These are phyloP conservation scores for Drosophila dives DNA, from an alignment of 2,888 invertebrate genomes.

Conservation along the genomic window DNA sequence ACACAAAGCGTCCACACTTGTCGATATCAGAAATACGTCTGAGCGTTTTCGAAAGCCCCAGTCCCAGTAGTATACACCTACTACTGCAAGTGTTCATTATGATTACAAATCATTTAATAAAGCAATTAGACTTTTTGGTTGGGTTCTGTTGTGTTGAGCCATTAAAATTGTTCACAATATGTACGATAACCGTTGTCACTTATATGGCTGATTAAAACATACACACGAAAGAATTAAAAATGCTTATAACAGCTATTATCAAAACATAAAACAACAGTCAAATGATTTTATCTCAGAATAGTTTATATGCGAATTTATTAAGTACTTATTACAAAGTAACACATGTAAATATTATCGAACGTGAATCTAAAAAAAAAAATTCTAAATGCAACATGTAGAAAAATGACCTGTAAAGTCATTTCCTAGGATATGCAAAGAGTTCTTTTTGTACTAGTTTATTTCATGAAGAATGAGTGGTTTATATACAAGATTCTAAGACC, in stretches of 20 bases:
- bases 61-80: conserved; percentile 15
- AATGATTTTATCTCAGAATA: neutral
- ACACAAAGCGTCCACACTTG: conserved; percentile 50
- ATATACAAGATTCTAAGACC: too few relatives aligned
- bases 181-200: conserved; percentile 41
- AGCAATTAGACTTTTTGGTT: conserved; percentile 59
- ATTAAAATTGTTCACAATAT: conserved; percentile 43
- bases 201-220: neutral
- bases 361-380: neutral
- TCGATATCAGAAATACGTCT: conserved; percentile 68
- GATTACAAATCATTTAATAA: conserved; percentile 46
- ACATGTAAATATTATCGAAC: neutral
- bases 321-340: neutral
- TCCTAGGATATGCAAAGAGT: too few relatives aligned
- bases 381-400: neutral
- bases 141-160: neutral
- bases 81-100: conserved; percentile 1
- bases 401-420: too few relatives aligned
- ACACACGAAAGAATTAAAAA: neutral
- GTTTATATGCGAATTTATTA: neutral
- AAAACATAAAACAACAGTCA: neutral
- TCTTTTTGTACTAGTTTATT: too few relatives aligned
- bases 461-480: too few relatives aligned
- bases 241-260: neutral
- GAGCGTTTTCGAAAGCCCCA: conserved; percentile 45